Evolutionary conservation across 1,140 invertebrate genomes (phyloP), one percentile per base, ranked within the genome.

Genomic region (Euura saliciscinereae): DNA sequence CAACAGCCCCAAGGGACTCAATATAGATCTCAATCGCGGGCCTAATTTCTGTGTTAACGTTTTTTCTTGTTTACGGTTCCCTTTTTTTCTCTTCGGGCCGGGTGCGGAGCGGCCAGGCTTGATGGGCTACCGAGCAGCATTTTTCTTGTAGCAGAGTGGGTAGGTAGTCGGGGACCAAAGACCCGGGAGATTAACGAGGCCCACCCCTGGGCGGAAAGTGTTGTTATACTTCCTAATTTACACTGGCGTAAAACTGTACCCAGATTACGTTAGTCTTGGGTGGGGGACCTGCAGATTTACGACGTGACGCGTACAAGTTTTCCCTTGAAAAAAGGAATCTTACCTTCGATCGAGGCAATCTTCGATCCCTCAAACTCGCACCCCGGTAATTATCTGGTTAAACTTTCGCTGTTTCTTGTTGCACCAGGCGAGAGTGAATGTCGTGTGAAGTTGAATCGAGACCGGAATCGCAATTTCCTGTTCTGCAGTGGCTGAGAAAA

Each of bases 201-300:
- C 51, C 51, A 59, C 13, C 51, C 51, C 3, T 59, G 51, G 51
- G 51, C 51, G 51, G 51, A 59, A 59, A 59, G 51, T 59, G 51
- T 59, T 59, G 51, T 59, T 59, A 59, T 59, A 59, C 51, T n/a
- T 59, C 51, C 8, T 59, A 8, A 59, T 59, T 59, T 59, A n/a
- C 28, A 28, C 51, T n/a, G 51, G 13, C 51, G 13, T 6, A 59
- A 59, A n/a, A 59, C 51, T 59, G 51, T 59, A 59, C 10, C 51
- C 51, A 59, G 10, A 11, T 59, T 6, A 59, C 51, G 6, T 59
- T 59, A 59, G 51, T 11, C 51, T 28, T 28, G 28, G 28, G 13
- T 59, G 28, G 28, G 28, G 51, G 51, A 28, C 13, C 51, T 59
- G 13, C n/a, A n/a, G n/a, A 59, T 59, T 59, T 59, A 59, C 13